Percentiles rank a stretch among this genome's conserved stretches.
Evolutionary conservation across 1,140 invertebrate species (phyloP).

Genomic region (Dendroctonus valens): DNA sequence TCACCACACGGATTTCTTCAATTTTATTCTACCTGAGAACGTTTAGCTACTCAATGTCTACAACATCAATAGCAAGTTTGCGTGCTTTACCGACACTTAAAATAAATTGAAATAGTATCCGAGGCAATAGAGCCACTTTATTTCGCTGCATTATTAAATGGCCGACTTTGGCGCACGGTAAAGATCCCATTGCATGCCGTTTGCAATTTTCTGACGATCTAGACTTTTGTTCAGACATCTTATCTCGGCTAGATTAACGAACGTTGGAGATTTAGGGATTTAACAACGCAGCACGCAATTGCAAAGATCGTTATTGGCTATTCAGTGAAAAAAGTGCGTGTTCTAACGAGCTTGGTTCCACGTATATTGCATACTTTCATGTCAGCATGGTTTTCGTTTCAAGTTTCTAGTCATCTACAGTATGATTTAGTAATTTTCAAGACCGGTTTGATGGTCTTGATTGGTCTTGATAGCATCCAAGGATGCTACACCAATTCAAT

Average conservation of each 20-base stretch:
- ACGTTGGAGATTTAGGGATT: slow-evolving; percentile 3
- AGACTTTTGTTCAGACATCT: slow-evolving; percentile 5
- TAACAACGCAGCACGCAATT: slow-evolving; percentile 12
- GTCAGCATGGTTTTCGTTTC: too few species aligned
- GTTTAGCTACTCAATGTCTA: not conserved
- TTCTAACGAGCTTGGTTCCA: too few species aligned
- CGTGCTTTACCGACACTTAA: slow-evolving; percentile 9
- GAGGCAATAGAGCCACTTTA: slow-evolving; percentile 2
- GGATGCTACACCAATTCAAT: too few species aligned
- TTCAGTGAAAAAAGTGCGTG: too few species aligned
- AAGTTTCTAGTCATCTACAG: too few species aligned
- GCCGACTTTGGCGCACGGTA: not conserved
- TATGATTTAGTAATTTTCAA: too few species aligned
- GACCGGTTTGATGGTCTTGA: too few species aligned
- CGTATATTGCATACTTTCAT: too few species aligned
- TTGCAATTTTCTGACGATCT: slow-evolving; percentile 9
- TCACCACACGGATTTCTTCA: too few species aligned
- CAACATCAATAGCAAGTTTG: slow-evolving; percentile 1
- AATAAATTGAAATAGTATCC: slow-evolving; percentile 3
- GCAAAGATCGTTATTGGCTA: not conserved
- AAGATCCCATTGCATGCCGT: slow-evolving; percentile 5
- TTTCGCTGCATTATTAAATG: slow-evolving; percentile 7
- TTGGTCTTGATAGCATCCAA: too few species aligned
- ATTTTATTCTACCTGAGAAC: too few species aligned
- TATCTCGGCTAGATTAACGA: slow-evolving; percentile 8